These are phyloP conservation scores for Scaptomyza pallida DNA, from an alignment of 1,140 invertebrate genomes.

Conservation along the genomic window DNA sequence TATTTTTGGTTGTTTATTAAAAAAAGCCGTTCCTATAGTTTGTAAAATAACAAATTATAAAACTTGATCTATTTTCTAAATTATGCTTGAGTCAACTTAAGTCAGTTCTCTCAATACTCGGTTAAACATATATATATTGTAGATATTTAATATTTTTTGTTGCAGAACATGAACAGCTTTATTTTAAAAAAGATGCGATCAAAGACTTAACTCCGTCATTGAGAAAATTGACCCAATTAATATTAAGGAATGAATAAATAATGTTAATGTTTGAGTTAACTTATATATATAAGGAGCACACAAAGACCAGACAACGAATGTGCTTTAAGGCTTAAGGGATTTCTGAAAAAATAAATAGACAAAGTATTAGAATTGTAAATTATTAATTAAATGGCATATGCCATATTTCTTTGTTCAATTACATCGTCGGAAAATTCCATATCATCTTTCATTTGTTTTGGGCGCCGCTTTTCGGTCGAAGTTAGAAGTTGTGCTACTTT, in stretches of 20 bases:
- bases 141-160: constrained; percentile 17
- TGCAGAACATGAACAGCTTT: constrained; percentile 33
- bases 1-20: constrained; percentile 47
- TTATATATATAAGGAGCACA: constrained; percentile 70
- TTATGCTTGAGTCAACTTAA: constrained; percentile 34
- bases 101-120: constrained; percentile 38
- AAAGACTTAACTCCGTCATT: constrained; percentile 39
- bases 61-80: constrained; percentile 30
- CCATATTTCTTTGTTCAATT: constrained; percentile 29
- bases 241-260: constrained; percentile 82
- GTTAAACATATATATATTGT: constrained; percentile 24
- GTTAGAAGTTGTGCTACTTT: constrained; percentile 90
- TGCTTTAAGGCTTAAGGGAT: constrained; percentile 69
- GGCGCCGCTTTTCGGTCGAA: constrained; percentile 81
- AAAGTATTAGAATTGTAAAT: not conserved
- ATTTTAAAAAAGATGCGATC: constrained; percentile 29
- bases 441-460: constrained; percentile 78
- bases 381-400: too few species aligned
- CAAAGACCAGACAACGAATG: constrained; percentile 54
- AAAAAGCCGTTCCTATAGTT: constrained; percentile 40
- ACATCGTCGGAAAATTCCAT: constrained; percentile 79
- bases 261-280: constrained; percentile 68
- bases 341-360: constrained; percentile 57
- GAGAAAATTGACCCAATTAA: constrained; percentile 54
- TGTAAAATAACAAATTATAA: constrained; percentile 28